Conservation (phyloP, 2,113 vertebrate genomes). For the Hepsetus odoe region DNA sequence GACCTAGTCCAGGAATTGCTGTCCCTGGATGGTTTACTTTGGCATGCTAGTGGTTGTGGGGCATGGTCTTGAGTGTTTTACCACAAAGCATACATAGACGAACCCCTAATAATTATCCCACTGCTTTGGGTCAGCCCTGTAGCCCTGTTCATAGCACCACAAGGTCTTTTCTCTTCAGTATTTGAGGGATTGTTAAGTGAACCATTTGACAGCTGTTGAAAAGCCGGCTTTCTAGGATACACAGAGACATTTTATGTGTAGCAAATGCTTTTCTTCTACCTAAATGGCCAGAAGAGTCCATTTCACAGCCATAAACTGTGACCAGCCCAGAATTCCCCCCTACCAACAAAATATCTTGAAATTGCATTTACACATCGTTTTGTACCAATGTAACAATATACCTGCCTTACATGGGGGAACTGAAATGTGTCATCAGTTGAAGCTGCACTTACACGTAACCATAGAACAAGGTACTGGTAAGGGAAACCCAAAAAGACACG, state of each 20-base stretch:
- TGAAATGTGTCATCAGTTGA: not conserved
- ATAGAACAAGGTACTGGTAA: not conserved
- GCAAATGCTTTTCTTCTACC: conserved; percentile 1
- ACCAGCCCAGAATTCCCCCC: not conserved
- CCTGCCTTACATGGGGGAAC: no score
- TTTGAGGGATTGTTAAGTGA: conserved; percentile 24
- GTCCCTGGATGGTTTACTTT: conserved; percentile 66
- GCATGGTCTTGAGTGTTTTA: conserved; percentile 40
- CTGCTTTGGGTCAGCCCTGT: conserved; percentile 12
- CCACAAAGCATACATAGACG: conserved; percentile 30
- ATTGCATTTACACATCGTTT: not conserved
- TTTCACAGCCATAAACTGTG: conserved; percentile 13
- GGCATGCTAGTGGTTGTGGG: conserved; percentile 52
- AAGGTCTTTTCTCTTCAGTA: not conserved
- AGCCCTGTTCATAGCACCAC: conserved; percentile 1
- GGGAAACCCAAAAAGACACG: not conserved
- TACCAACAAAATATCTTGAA: not conserved
- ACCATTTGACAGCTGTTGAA: conserved; percentile 11
- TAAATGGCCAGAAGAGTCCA: not conserved
- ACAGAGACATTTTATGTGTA: conserved; percentile 15
- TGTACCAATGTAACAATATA: not conserved
- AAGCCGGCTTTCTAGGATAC: conserved; percentile 9
- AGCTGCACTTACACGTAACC: not conserved
- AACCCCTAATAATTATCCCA: conserved; percentile 18
- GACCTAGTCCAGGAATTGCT: conserved; percentile 54